Evolutionary conservation across 2,113 vertebrate species (phyloP).

Genomic region (Xenopus laevis): DNA sequence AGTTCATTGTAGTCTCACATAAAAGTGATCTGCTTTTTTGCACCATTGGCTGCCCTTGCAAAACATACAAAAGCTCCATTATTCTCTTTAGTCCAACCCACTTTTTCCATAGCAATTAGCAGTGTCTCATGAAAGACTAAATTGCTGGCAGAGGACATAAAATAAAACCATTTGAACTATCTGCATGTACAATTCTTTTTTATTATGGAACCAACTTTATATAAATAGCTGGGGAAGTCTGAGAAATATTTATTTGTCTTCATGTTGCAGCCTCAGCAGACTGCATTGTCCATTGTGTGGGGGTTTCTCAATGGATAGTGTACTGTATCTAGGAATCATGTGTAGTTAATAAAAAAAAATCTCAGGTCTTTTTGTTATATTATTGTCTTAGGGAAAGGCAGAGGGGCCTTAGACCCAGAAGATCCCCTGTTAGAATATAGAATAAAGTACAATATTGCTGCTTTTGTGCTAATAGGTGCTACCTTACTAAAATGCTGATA

Average conservation of each 20-base stretch:
- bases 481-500: not conserved
- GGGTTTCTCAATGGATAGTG: too few species aligned
- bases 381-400: too few species aligned
- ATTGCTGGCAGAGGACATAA: constrained; percentile 29
- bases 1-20: constrained; percentile 15
- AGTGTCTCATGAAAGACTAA: constrained; percentile 29
- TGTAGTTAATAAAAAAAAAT: not conserved
- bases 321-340: too few species aligned
- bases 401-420: too few species aligned
- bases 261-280: too few species aligned
- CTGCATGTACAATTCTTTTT: constrained; percentile 8
- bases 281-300: too few species aligned
- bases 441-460: too few species aligned
- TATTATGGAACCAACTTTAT: not conserved
- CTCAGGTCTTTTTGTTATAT: too few species aligned
- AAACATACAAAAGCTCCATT: constrained; percentile 26
- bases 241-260: constrained; percentile 1
- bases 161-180: constrained; percentile 26
- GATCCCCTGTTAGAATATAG: too few species aligned
- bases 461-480: too few species aligned
- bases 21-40: constrained; percentile 13
- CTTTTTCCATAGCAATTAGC: constrained; percentile 23
- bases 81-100: constrained; percentile 12
- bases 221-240: not conserved
- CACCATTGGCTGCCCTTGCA: constrained; percentile 15